Conservation (phyloP, 1,140 invertebrate species). For the Harpegnathos saltator region DNA sequence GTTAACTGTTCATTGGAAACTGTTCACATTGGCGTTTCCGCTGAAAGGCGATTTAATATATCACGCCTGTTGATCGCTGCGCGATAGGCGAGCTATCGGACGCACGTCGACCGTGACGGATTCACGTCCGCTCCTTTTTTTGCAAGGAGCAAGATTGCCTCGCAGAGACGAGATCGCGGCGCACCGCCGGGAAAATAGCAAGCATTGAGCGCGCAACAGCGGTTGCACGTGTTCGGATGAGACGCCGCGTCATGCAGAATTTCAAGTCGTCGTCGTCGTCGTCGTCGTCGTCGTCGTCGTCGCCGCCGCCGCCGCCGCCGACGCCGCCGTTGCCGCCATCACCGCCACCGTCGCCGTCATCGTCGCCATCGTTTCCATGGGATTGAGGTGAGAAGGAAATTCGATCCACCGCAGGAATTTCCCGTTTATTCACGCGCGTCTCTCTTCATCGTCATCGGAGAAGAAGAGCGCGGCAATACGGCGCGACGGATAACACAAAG, state of each 20-base stretch:
- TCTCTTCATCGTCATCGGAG: constrained; percentile 30
- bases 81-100: constrained; percentile 66
- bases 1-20: constrained; percentile 63
- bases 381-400: constrained; percentile 57
- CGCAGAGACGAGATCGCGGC: constrained; percentile 26
- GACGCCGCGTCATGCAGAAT: constrained; percentile 53
- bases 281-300: constrained; percentile 10
- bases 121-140: constrained; percentile 62
- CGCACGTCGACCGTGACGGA: constrained; percentile 69
- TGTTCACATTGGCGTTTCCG: constrained; percentile 66
- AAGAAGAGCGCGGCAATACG: background rate
- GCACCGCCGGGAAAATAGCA: constrained; percentile 47
- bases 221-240: constrained; percentile 48
- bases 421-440: constrained; percentile 51
- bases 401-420: constrained; percentile 66
- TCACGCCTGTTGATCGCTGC: constrained; percentile 67
- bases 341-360: constrained; percentile 5
- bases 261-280: constrained; percentile 26
- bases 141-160: constrained; percentile 15
- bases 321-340: background rate
- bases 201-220: constrained; percentile 53
- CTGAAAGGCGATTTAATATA: constrained; percentile 57
- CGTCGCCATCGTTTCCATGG: constrained; percentile 33
- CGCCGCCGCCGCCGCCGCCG: constrained; percentile 3
- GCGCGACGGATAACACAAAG: constrained; percentile 55